phyloP scores from a whole-genome alignment of 2,888 invertebrate genomes.

The Sycophila texana region DNA sequence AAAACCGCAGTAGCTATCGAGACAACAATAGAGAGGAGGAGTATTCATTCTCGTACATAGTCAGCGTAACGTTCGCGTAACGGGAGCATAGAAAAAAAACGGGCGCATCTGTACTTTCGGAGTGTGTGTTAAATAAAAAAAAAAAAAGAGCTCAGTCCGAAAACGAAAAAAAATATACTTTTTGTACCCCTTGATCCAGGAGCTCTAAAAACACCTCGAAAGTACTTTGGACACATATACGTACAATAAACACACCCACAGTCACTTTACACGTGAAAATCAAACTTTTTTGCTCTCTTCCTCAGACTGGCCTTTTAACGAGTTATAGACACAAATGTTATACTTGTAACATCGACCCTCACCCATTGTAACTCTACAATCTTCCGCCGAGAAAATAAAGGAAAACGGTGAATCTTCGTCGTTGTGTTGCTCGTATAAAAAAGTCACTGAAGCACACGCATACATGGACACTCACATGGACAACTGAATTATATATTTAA shows the following conservation, averaged over 20 bases:
- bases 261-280: neutral
- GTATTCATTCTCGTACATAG: too few species aligned
- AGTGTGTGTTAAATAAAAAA: neutral
- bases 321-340: slow-evolving; percentile 27
- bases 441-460: neutral
- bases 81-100: neutral
- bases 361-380: slow-evolving; percentile 29
- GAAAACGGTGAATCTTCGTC: slow-evolving; percentile 3
- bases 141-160: slow-evolving; percentile 26
- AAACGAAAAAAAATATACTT: slow-evolving; percentile 24
- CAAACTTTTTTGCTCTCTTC: slow-evolving; percentile 45
- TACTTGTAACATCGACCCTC: slow-evolving; percentile 9
- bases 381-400: slow-evolving; percentile 30
- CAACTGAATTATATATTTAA: slow-evolving; percentile 24
- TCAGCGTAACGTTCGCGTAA: neutral
- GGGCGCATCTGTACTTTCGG: neutral
- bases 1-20: slow-evolving; percentile 10
- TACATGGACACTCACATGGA: slow-evolving; percentile 9
- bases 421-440: slow-evolving; percentile 27
- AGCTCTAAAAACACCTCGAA: slow-evolving; percentile 34
- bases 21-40: neutral
- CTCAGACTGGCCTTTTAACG: slow-evolving; percentile 51
- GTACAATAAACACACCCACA: neutral
- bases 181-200: slow-evolving; percentile 36
- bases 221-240: slow-evolving; percentile 11